A percentile compares a stretch with the other conserved stretches of the same genome.
Evolutionary conservation across 1,140 invertebrate species (phyloP).

Genomic region (Trichoplusia ni): DNA sequence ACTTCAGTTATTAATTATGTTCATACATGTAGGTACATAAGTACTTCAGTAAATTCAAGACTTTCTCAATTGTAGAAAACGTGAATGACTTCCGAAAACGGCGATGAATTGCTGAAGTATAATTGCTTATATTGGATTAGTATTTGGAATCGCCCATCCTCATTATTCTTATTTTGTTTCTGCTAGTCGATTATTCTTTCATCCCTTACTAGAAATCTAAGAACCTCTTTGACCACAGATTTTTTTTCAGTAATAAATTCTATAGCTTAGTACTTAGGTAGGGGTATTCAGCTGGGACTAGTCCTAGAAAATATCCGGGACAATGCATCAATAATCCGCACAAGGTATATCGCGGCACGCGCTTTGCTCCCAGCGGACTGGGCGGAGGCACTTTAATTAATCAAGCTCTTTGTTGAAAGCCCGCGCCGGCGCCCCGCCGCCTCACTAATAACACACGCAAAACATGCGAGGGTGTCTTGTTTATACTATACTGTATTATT

Average conservation of each 20-base stretch:
- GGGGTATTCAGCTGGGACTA: not conserved
- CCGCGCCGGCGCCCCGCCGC: constrained; percentile 47
- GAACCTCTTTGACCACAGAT: too few species aligned
- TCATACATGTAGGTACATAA: too few species aligned
- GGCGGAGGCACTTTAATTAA: constrained; percentile 77
- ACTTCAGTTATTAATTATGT: too few species aligned
- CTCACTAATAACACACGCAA: constrained; percentile 64
- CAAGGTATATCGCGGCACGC: constrained; percentile 33
- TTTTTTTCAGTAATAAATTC: not conserved
- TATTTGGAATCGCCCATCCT: too few species aligned
- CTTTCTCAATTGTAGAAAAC: too few species aligned
- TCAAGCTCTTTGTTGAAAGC: constrained; percentile 65
- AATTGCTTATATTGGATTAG: too few species aligned
- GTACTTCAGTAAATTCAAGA: too few species aligned
- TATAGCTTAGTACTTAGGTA: not conserved
- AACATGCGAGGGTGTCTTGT: constrained; percentile 58
- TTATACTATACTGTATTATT: constrained; percentile 57
- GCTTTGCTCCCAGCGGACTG: constrained; percentile 54
- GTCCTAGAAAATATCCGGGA: constrained; percentile 36
- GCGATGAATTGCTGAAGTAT: too few species aligned
- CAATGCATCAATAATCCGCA: constrained; percentile 60
- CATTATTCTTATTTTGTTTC: too few species aligned
- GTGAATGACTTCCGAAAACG: too few species aligned
- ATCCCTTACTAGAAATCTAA: too few species aligned
- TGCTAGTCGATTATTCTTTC: too few species aligned